Base-by-base conservation (phyloP, 2,797 vertebrate genomes). In the Eulemur coronatus region DNA sequence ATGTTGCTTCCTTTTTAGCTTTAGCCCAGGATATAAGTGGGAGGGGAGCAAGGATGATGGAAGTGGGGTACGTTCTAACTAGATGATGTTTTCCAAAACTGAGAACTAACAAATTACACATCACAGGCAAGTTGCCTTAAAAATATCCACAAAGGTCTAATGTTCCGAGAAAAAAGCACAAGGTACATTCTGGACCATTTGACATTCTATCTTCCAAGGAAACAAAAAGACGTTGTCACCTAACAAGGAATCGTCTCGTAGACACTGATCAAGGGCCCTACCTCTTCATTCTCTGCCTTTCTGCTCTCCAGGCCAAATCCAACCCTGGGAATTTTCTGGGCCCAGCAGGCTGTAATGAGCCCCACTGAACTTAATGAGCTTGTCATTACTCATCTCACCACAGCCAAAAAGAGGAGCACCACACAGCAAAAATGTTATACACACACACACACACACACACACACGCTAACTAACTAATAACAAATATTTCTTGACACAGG, bases 281-380 rank as follows among this genome's bases (percentile, higher is more conserved):
- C 5, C 14, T 76, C 59, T 75, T 86, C 52, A 20, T 85, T 93
- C 55, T 88, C 89, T 52, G 78, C 41, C 96, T 91, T 88, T 63
- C 89, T 95, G 73, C 28, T 97, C 84, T 96, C 88, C 50, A 92
- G 84, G 87, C 87, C 94, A 96, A 90, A 92, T 93, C 78, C 67
- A 97, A 96, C 89, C 72, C 91, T 28, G 22, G 89, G 88, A 97
- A 97, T 93, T 94, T 97, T 96, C 81, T 75, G 69, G 50, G 80
- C 97, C 93, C 97, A 97, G 95, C 93, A 97, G 97, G 97, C 78
- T 96, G 4, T 97, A 95, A 98, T 95, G 93, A 98, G 96, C 26
- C 76, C 89, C 59, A 84, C 20, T 93, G 76, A 95, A 93, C 76
- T 72, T 97, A 98, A 97, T 95, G 97, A 97, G 97, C 72, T 95